Evolutionary conservation across 2,797 vertebrate genomes (phyloP).

Genomic region (Tapera naevia): DNA sequence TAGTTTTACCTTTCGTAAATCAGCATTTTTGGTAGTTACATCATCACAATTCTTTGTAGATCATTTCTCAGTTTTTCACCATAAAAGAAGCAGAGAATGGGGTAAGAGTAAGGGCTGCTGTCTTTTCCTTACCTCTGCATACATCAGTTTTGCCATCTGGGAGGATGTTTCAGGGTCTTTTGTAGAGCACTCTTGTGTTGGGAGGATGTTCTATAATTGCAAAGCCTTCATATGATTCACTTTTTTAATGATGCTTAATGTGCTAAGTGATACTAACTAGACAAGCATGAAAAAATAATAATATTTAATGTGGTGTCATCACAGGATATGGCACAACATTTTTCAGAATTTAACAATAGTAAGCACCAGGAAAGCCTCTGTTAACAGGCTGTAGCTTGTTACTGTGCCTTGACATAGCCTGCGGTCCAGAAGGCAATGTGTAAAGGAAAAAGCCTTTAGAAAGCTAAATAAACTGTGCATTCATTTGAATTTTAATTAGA

Average conservation of each 20-base stretch:
- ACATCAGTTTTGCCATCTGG: neutral
- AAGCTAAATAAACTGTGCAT: constrained; percentile 10
- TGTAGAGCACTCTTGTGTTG: neutral
- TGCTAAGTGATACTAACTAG: neutral
- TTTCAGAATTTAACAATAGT: neutral
- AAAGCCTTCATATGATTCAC: neutral
- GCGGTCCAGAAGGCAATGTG: neutral
- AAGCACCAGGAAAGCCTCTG: neutral
- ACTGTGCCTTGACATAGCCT: neutral
- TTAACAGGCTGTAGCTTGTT: neutral
- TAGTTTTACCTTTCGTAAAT: constrained; percentile 23
- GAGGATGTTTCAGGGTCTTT: neutral
- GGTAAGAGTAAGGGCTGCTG: neutral
- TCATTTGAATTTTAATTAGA: constrained; percentile 49
- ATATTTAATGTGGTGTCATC: neutral
- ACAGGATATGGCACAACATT: neutral
- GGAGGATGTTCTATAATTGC: neutral
- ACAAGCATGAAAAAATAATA: neutral
- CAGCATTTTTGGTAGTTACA: neutral
- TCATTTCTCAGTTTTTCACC: neutral
- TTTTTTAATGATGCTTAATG: neutral
- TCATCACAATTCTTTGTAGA: neutral
- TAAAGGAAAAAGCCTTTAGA: constrained; percentile 39
- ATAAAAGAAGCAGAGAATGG: neutral
- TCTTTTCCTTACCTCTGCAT: neutral